Percentiles rank a stretch among this genome's conserved stretches.
Conservation (phyloP, 2,797 vertebrate genomes). For the Dermochelys coriacea region DNA sequence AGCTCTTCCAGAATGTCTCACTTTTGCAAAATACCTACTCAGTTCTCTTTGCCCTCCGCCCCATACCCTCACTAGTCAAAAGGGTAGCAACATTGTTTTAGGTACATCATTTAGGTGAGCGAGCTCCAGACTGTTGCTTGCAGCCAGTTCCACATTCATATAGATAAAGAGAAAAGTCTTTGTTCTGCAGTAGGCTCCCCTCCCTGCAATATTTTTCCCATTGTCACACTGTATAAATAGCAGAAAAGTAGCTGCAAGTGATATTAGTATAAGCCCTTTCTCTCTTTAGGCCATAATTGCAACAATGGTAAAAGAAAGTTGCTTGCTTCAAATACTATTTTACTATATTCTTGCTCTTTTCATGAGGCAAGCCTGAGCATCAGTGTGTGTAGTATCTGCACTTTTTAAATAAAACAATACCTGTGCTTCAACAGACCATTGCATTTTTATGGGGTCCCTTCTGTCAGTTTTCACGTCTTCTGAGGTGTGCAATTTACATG, state of each 20-base stretch:
- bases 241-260: neutral
- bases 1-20: fast-evolving
- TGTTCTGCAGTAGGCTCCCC: neutral
- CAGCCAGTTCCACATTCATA: neutral
- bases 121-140: neutral
- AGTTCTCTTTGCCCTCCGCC: neutral
- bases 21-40: too few relatives aligned
- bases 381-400: neutral
- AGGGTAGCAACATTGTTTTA: neutral
- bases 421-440: neutral
- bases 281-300: neutral
- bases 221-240: neutral
- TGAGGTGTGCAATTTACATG: neutral
- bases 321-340: neutral
- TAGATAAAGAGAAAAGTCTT: neutral
- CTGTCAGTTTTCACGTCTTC: neutral
- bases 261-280: neutral
- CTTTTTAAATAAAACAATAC: slow-evolving; percentile 9
- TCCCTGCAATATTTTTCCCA: neutral
- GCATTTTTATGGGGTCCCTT: neutral
- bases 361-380: neutral
- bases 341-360: neutral
- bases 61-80: neutral
- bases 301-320: neutral
- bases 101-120: neutral